Conservation (phyloP, 2,113 vertebrate species). For the Probosciger aterrimus region DNA sequence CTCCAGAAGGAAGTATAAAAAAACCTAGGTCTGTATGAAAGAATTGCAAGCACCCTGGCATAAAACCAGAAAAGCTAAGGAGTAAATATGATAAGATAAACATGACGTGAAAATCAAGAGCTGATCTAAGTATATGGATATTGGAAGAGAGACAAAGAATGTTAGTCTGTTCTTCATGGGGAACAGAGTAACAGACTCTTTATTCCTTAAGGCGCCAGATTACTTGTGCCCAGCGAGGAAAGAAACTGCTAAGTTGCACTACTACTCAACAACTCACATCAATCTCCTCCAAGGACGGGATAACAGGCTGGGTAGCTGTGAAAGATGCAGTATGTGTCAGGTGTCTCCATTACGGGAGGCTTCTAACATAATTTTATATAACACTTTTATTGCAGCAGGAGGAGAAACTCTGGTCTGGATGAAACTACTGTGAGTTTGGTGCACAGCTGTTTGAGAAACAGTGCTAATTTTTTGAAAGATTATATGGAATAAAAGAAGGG, state of each 20-base stretch:
- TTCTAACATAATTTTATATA: neutral
- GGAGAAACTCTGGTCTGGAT: neutral
- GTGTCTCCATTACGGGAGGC: neutral
- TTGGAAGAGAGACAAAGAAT: neutral
- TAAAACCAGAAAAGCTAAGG: neutral
- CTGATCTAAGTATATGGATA: neutral
- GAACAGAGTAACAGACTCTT: neutral
- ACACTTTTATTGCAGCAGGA: neutral
- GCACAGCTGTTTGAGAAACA: neutral
- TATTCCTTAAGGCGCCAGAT: neutral
- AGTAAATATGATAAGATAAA: neutral
- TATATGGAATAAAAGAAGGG: neutral
- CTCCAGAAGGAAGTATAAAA: neutral
- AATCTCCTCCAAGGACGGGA: neutral
- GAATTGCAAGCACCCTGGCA: neutral
- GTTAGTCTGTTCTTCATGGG: neutral
- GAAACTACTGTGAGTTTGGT: neutral
- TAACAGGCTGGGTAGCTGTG: neutral
- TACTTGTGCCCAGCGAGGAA: neutral
- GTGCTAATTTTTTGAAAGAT: neutral
- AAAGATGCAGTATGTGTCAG: neutral
- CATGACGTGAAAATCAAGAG: neutral
- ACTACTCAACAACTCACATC: neutral
- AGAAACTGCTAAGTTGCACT: neutral
- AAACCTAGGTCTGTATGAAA: neutral